Conservation (phyloP, 2,797 vertebrate genomes). For the Melopsittacus undulatus region DNA sequence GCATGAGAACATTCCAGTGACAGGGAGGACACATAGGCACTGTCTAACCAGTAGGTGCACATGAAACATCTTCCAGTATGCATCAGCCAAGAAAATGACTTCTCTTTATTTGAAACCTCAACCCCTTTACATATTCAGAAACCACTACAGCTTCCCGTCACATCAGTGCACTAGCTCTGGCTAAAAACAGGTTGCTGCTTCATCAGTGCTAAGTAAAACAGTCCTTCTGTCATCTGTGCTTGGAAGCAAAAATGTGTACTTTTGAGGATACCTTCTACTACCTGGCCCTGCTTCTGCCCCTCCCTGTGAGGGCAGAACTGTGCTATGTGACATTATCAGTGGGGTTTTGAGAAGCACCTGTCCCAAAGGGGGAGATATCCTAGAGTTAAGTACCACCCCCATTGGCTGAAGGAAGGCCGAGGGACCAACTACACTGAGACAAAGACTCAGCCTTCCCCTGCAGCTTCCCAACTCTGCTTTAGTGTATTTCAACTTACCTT, state of each 20-base stretch:
- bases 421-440: no score
- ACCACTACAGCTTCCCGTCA: not conserved
- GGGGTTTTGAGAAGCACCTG: not conserved
- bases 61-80: fast-evolving
- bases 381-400: not conserved
- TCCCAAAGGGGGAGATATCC: not conserved
- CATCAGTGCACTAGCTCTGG: not conserved
- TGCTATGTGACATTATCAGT: not conserved
- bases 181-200: not conserved
- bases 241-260: not conserved
- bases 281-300: not conserved
- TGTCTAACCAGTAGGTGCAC: no score
- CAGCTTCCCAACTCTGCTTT: not conserved
- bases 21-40: fast-evolving
- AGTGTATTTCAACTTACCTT: slow-evolving; percentile 78
- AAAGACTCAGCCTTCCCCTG: not conserved
- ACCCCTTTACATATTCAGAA: fast-evolving
- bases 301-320: not conserved
- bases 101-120: not conserved
- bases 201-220: not conserved
- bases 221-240: not conserved
- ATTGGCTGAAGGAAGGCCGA: not conserved
- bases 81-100: not conserved
- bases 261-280: not conserved
- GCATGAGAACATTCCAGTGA: fast-evolving